A percentile compares a stretch with the other conserved stretches of the same genome.
These are phyloP conservation scores for Thinocorus orbignyianus DNA, from an alignment of 2,113 vertebrate genomes.

Conservation along the genomic window DNA sequence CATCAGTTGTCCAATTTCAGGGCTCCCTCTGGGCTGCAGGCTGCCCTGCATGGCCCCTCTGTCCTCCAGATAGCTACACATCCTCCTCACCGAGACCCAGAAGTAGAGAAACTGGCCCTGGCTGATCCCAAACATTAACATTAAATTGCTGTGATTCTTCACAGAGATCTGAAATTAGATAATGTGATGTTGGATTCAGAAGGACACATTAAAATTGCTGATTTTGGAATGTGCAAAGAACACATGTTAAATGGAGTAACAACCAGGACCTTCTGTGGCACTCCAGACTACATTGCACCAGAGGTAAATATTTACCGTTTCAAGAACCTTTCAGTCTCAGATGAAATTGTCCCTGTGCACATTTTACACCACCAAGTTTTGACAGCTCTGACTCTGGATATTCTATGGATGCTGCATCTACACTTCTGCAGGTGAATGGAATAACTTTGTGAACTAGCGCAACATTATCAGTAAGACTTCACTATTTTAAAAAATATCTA, in stretches of 20 bases:
- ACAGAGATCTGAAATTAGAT: conserved; percentile 94
- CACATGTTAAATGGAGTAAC: conserved; percentile 87
- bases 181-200: conserved; percentile 96
- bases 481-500: neutral
- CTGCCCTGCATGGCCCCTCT: accelerated
- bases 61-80: accelerated
- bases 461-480: neutral
- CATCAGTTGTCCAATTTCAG: neutral
- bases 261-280: conserved; percentile 97
- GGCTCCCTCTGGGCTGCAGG: neutral
- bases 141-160: conserved; percentile 20
- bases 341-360: neutral
- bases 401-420: neutral
- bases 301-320: conserved; percentile 79
- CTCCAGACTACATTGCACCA: conserved; percentile 97
- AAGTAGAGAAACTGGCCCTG: neutral
- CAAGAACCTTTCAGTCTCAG: neutral
- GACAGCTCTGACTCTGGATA: neutral
- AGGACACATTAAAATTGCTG: conserved; percentile 97
- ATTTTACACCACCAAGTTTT: neutral
- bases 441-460: neutral
- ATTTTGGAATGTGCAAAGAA: conserved; percentile 99
- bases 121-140: neutral
- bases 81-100: neutral
- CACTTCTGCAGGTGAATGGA: neutral